Base-by-base conservation (phyloP, 2,797 vertebrate genomes). In the Balearica regulorum region DNA sequence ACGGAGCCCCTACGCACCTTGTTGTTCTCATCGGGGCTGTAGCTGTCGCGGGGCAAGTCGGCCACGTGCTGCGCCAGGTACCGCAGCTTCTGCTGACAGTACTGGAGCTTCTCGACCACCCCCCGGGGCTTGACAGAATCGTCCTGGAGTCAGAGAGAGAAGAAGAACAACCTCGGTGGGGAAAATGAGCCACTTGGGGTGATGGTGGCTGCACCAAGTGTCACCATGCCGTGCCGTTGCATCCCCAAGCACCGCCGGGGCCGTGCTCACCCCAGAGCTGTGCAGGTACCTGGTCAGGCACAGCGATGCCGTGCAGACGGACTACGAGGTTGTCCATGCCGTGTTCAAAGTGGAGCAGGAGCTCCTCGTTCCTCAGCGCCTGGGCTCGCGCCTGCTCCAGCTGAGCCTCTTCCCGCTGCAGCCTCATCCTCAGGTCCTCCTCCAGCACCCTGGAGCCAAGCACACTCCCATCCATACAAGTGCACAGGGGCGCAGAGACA, bases 261-360 rank as follows among this genome's bases (percentile, higher is more conserved):
- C 61, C 2, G 1, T 3, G 49, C 65, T 60, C 68, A 5, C 8
- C 58, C 77, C 44, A 19, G 43, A 1, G 2, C 57, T 10, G 0
- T 0, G 0, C 0, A 1, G 44, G 58, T 91, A 98, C 97, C 97
- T 96, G 46, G 0, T 11, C 7, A 1, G 96, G 96, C 48, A 54
- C 2, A 1, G 20, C 0, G 37, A 97, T 62, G 65, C 96, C 84
- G 0, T 80, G 53, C 55, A 98, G 94, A 7, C 4, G 83, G 39
- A 95, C 2, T 7, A 91, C 93, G 33, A 98, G 92, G 85, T 91
- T 95, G 89, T 97, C 72, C 2, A 97, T 25, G 22, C 94, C 87
- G 0, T 31, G 95, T 90, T 97, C 95, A 26, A 97, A 39, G 16
- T 70, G 20, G 0, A 97, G 68, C 53, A 97, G 93, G 43, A 95